Conservation (phyloP, 1,140 invertebrate species). For the Musca vetustissima region DNA sequence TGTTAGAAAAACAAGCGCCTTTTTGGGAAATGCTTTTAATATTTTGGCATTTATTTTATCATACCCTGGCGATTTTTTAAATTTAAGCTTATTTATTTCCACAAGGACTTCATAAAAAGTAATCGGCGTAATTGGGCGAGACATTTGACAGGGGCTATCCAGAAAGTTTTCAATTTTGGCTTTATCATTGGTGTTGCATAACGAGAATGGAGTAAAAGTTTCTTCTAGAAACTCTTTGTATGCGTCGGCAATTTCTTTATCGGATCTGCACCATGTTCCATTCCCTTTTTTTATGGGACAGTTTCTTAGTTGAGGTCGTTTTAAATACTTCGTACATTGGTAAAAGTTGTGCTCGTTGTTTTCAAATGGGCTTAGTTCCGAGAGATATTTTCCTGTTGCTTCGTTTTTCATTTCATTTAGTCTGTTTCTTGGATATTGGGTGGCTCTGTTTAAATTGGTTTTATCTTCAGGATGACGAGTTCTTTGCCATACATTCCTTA, state of each 20-base stretch:
- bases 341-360: not conserved
- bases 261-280: not conserved
- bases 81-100: not conserved
- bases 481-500: not conserved
- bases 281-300: not conserved
- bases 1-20: not conserved
- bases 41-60: not conserved
- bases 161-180: not conserved
- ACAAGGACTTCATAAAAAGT: too few species aligned
- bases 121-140: not conserved
- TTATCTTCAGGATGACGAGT: not conserved
- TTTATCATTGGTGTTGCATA: not conserved
- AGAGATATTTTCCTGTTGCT: not conserved
- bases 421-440: not conserved
- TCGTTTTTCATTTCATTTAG: slow-evolving; percentile 1
- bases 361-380: not conserved
- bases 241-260: not conserved
- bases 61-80: not conserved
- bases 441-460: slow-evolving; percentile 2
- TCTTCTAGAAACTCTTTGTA: not conserved
- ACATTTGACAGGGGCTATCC: not conserved
- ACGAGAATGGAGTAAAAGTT: too few species aligned
- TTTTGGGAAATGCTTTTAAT: not conserved
- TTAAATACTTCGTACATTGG: not conserved
- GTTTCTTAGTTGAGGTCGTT: not conserved